phyloP scores from a whole-genome alignment of 2,113 vertebrate species.

The Polypterus senegalus region DNA sequence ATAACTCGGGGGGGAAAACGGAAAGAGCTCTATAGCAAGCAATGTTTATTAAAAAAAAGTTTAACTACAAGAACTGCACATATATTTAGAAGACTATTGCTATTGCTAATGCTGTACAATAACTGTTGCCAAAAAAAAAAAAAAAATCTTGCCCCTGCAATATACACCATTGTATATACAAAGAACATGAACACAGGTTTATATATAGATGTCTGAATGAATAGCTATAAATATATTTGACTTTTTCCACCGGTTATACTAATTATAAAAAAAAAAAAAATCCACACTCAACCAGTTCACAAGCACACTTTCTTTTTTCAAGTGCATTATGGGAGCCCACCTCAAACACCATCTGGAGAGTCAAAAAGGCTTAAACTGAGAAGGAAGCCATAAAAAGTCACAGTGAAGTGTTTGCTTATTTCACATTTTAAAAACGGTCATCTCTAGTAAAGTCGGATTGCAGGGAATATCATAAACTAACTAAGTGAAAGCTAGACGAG shows the following conservation, averaged over 20 bases:
- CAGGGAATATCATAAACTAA: too few relatives aligned
- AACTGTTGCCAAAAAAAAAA: constrained; percentile 63
- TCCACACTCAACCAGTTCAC: constrained; percentile 45
- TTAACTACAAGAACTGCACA: constrained; percentile 63
- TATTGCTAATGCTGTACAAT: constrained; percentile 84
- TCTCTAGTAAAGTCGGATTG: too few relatives aligned
- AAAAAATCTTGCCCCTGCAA: constrained; percentile 70
- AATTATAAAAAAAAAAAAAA: constrained; percentile 32
- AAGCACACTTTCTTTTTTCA: constrained; percentile 47
- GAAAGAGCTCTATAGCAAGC: constrained; percentile 48
- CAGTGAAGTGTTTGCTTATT: too few relatives aligned
- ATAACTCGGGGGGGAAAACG: too few relatives aligned
- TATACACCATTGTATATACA: constrained; percentile 89
- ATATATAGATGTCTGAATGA: constrained; percentile 50
- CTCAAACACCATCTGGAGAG: background rate
- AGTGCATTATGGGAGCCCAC: constrained; percentile 44
- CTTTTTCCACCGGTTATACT: constrained; percentile 38
- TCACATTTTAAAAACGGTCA: too few relatives aligned
- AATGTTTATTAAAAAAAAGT: constrained; percentile 55
- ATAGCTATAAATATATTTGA: constrained; percentile 69
- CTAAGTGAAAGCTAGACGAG: too few relatives aligned
- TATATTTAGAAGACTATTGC: constrained; percentile 57
- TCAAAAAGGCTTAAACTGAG: too few relatives aligned
- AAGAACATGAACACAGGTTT: constrained; percentile 79
- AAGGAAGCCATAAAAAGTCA: too few relatives aligned